These are phyloP conservation scores for Diaperis boleti DNA, from an alignment of 2,888 invertebrate species.

Conservation along the genomic window DNA sequence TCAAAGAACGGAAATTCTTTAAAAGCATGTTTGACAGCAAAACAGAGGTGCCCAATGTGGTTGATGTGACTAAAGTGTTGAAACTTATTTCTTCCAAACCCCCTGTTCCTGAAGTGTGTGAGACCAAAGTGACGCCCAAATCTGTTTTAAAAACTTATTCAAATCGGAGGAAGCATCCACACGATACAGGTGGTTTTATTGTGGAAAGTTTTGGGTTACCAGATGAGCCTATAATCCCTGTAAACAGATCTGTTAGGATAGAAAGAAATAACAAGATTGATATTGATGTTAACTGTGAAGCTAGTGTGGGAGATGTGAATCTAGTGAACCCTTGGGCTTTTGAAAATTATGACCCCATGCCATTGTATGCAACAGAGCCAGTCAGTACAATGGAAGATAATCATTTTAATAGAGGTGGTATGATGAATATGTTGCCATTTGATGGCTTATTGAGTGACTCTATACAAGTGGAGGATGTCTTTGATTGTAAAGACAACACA, in stretches of 20 bases:
- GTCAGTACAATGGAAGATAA: not conserved
- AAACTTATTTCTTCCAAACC: constrained; percentile 56
- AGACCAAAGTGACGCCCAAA: constrained; percentile 40
- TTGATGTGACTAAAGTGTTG: constrained; percentile 55
- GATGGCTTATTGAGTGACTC: not conserved
- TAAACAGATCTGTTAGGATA: not conserved
- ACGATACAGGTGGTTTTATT: constrained; percentile 24
- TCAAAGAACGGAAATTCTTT: constrained; percentile 44
- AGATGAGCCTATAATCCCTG: constrained; percentile 57
- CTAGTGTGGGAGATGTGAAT: constrained; percentile 20
- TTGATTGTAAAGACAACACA: constrained; percentile 3
- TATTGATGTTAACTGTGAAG: not conserved
- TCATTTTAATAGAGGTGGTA: not conserved
- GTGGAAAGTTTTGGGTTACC: constrained; percentile 60
- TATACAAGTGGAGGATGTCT: not conserved
- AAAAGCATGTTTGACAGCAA: constrained; percentile 42
- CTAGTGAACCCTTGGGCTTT: constrained; percentile 10
- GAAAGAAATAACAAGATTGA: constrained; percentile 19
- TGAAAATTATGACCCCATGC: not conserved
- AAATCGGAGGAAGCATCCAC: constrained; percentile 53
- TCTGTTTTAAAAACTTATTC: constrained; percentile 55
- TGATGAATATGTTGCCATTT: constrained; percentile 2
- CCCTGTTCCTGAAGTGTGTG: constrained; percentile 32
- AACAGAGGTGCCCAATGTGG: constrained; percentile 38
- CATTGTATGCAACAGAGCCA: not conserved